Percentiles rank a stretch among this genome's conserved stretches.
phyloP scores from a whole-genome alignment of 1,140 invertebrate genomes.

The honey bee (Apis mellifera) region DNA sequence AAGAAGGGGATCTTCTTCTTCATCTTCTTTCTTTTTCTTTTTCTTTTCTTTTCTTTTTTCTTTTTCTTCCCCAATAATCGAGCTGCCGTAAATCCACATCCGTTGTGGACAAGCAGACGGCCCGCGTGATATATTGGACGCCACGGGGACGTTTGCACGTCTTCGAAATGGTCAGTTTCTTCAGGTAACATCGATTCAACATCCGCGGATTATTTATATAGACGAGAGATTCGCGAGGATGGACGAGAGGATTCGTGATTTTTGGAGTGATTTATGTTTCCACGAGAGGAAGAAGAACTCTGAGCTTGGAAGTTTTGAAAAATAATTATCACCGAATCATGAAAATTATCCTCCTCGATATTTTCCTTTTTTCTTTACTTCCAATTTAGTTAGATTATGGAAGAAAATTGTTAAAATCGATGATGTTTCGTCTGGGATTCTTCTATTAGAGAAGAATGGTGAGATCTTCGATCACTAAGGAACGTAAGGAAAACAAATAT shows the following conservation, averaged over 20 bases:
- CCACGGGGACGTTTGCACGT: not conserved
- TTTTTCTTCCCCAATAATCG: not conserved
- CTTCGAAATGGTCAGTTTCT: not conserved
- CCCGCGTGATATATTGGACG: slow-evolving; percentile 15
- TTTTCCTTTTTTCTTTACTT: too few species aligned
- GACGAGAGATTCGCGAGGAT: not conserved
- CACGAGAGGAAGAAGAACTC: too few species aligned
- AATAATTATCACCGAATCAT: too few species aligned
- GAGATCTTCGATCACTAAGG: too few species aligned
- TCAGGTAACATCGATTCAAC: not conserved
- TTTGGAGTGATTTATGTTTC: not conserved
- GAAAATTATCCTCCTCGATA: too few species aligned
- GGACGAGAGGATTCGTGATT: not conserved
- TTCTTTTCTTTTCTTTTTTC: not conserved
- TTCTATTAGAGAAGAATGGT: too few species aligned
- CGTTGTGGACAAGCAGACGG: not conserved
- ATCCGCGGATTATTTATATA: not conserved
- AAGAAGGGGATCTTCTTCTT: not conserved
- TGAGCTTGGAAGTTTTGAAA: too few species aligned
- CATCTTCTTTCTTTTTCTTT: too few species aligned
- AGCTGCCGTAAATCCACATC: slow-evolving; percentile 49
- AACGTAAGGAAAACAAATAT: too few species aligned
- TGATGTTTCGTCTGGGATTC: too few species aligned
- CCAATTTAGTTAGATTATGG: too few species aligned
- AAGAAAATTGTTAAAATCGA: too few species aligned